These are phyloP conservation scores for Sminthurinus aureus DNA, from an alignment of 2,888 invertebrate species.

Conservation along the genomic window DNA sequence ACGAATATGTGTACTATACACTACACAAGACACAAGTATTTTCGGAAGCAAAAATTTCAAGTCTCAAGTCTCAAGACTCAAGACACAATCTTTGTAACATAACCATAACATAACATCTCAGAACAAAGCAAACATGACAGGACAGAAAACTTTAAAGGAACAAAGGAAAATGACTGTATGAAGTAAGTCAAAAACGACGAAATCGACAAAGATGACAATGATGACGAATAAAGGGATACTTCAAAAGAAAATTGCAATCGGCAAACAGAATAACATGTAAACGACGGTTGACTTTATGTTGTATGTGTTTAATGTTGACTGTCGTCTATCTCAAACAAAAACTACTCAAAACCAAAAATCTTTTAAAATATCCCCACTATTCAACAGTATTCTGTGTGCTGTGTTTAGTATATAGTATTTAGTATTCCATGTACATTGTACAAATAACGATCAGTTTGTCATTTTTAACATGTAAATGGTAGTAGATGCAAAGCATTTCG, in stretches of 20 bases:
- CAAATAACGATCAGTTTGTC: too few relatives aligned
- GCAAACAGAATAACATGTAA: conserved; percentile 30
- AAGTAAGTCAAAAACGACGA: background rate
- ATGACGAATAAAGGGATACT: background rate
- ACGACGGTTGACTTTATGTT: too few relatives aligned
- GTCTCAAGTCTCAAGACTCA: background rate
- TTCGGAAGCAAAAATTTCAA: conserved; percentile 3
- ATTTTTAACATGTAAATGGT: too few relatives aligned
- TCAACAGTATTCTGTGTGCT: background rate
- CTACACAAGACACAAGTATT: background rate
- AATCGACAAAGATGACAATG: background rate
- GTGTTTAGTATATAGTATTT: too few relatives aligned
- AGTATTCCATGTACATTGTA: too few relatives aligned
- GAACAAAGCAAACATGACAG: background rate
- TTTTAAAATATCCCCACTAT: background rate
- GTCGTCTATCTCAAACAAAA: conserved; percentile 18
- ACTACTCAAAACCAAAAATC: background rate
- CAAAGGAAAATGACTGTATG: conserved; percentile 4
- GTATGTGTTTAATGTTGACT: too few relatives aligned
- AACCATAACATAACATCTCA: background rate
- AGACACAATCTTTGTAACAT: background rate
- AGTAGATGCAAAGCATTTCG: too few relatives aligned
- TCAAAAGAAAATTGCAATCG: conserved; percentile 37
- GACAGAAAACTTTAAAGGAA: conserved; percentile 7
- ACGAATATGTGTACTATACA: background rate